Base-by-base conservation (phyloP, 2,797 vertebrate species). In the Sebastes taczanowskii region DNA sequence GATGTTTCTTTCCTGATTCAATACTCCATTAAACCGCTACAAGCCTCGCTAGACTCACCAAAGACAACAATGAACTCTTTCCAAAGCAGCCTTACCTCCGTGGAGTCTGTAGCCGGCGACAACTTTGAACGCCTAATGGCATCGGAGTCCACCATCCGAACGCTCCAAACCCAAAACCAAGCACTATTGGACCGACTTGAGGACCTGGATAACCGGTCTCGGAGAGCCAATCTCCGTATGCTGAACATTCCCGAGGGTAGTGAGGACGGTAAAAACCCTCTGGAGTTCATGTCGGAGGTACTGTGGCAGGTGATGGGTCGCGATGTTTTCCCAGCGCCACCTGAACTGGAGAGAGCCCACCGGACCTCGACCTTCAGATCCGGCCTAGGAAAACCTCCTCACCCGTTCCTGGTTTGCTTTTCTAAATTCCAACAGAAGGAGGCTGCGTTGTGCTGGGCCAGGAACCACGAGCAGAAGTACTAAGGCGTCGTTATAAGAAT, bases 261-360 rank as follows among this genome's bases (percentile, higher is more conserved):
- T 16, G 71, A 68, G 4, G 32, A 61, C 6, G 38, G 63, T 1
- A 52, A 61, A 35, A 38, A 68, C 9, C 35, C 7, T 0, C 3
- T 65, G 0, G 71, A 78, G 38, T 68, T 73, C 18, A 49, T 60
- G 61, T 78, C 53, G 0, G 30, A 69, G 2, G 23, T 72, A 2
- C 2, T 81, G 52, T 27, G 71, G 49, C 2, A 72, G 13, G 1
- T 23, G 10, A 61, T 76, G 60, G 78, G 71, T 2, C 11, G 22
- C 2, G 25, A 73, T 0, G 67, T 87, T 27, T 79, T 81, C 9
- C 6, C 59, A n/a, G 8, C 16, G 3, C 74, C 52, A 3, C 68
- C 82, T 11, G 52, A 65, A 22, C 25, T 82, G 55, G 74, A 81
- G 55, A 46, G 52, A 72, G 82, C 82, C 11, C 82, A 82, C 46